These are phyloP conservation scores for Callitettix versicolor DNA, from an alignment of 1,140 invertebrate genomes.

Conservation along the genomic window DNA sequence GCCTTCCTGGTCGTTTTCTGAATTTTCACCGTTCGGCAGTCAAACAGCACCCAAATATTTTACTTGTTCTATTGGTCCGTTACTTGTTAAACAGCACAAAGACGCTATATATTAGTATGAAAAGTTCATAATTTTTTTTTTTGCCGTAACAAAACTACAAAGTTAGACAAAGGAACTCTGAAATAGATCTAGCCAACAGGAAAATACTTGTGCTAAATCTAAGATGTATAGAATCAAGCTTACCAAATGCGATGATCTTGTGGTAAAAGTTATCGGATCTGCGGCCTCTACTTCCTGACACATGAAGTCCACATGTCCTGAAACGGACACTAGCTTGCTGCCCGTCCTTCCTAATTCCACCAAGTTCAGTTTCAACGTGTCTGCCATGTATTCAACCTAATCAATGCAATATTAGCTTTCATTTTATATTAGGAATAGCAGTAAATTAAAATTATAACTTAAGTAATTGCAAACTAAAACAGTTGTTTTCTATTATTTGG, in stretches of 20 bases:
- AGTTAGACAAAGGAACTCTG: too few species aligned
- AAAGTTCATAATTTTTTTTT: too few species aligned
- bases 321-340: constrained; percentile 75
- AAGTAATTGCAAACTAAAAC: background rate
- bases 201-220: too few species aligned
- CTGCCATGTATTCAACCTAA: constrained; percentile 84
- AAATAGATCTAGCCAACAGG: too few species aligned
- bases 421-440: background rate
- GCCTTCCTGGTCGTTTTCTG: too few species aligned
- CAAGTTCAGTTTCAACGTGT: constrained; percentile 75
- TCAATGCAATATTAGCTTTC: constrained; percentile 13
- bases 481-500: background rate
- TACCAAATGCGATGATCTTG: constrained; percentile 78
- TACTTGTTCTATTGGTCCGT: too few species aligned
- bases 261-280: constrained; percentile 85
- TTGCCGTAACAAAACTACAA: too few species aligned
- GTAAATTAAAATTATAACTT: background rate
- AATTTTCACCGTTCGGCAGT: too few species aligned
- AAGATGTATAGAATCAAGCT: constrained; percentile 37
- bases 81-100: too few species aligned
- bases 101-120: too few species aligned
- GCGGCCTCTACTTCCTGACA: constrained; percentile 76
- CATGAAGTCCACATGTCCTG: constrained; percentile 78
- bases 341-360: constrained; percentile 78
- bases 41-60: too few species aligned